Base-by-base conservation (phyloP, 2,113 vertebrate genomes). In the Eleginops maclovinus region DNA sequence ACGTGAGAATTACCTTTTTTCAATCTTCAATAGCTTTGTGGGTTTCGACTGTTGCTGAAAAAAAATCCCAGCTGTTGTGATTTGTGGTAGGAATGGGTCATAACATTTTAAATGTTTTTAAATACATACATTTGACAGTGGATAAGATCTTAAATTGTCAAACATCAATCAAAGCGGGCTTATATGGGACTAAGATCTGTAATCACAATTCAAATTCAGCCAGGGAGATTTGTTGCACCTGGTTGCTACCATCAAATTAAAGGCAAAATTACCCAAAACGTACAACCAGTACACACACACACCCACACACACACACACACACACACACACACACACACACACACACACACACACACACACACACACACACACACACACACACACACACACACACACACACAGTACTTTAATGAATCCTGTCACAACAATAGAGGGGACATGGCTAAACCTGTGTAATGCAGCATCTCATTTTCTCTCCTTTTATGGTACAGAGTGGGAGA, bases 351-450 rank as follows among this genome's bases (percentile, higher is more conserved):
- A 54, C 1, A 67, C 68, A 21, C 41, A 24, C 66, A 36, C 60
- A 36, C 63, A 77, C 68, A 21, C 16, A 73, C 13, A 49, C 1
- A 75, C 67, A 17, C 51, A 22, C 58, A 40, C 36, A 41, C 49
- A 47, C 64, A 66, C 62, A 36, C 53, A 66, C 67, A 40, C 65
- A 31, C 61, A 9, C 73, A 36, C 1, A 17, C 36, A 73, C 46
- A 73, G 51, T 67, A 65, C 72, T 65, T 83, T 90, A 93, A 94
- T 86, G 75, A 90, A 87, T 89, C 75, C 85, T 90, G 84, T 86
- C 86, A 92, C 84, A 86, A 84, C 54, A 62, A 75, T 79, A 71
- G 55, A 50, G 83, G 74, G 82, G 78, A 86, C 77, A 81, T 31
- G 69, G 72, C 79, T 89, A 87, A 91, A 82, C 75, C 58, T 36